phyloP scores from a whole-genome alignment of 2,888 invertebrate genomes.

The Ophion ventricosus region DNA sequence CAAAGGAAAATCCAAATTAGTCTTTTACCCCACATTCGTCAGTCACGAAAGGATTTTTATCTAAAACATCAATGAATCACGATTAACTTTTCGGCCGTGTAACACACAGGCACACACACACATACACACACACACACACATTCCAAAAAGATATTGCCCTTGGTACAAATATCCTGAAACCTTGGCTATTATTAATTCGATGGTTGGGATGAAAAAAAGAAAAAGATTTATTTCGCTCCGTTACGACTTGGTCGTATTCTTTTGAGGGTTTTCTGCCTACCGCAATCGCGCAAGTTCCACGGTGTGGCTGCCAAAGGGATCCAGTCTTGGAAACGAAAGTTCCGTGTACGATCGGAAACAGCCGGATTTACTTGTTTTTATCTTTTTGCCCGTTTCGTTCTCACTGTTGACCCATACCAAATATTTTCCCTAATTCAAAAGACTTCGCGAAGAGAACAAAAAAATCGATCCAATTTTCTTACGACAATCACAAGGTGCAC shows the following conservation, averaged over 20 bases:
- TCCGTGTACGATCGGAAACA: slow-evolving; percentile 28
- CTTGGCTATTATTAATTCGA: not conserved
- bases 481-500: not conserved
- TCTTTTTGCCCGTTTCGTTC: not conserved
- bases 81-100: slow-evolving; percentile 18
- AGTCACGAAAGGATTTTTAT: slow-evolving; percentile 39
- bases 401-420: not conserved
- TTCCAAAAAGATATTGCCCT: slow-evolving; percentile 5
- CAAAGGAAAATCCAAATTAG: slow-evolving; percentile 77
- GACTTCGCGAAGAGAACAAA: not conserved
- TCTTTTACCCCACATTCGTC: slow-evolving; percentile 77
- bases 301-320: slow-evolving; percentile 64
- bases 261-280: slow-evolving; percentile 49
- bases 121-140: slow-evolving; percentile 11
- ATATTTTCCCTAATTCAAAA: not conserved
- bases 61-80: slow-evolving; percentile 25
- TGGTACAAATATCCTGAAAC: slow-evolving; percentile 7
- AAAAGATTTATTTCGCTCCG: not conserved
- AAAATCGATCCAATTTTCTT: not conserved
- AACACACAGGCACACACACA: slow-evolving; percentile 11
- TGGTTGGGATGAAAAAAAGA: not conserved
- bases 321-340: slow-evolving; percentile 64
- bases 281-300: slow-evolving; percentile 66
- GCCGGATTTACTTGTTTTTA: not conserved
- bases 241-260: not conserved